A percentile compares a stretch with the other conserved stretches of the same genome.
phyloP scores from a whole-genome alignment of 2,113 vertebrate species.

The Todiramphus chloris region DNA sequence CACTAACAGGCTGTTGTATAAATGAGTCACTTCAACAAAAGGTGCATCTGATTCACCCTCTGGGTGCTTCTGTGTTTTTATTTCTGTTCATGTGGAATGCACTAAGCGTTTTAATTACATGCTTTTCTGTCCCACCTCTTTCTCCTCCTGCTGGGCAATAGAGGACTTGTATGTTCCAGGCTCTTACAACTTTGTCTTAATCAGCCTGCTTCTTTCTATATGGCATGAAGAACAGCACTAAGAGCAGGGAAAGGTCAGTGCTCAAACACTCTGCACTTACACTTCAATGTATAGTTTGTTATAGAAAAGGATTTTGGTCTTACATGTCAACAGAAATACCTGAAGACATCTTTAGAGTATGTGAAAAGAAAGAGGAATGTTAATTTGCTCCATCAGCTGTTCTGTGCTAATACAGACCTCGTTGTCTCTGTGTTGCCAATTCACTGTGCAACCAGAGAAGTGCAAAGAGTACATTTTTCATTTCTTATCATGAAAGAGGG shows the following conservation, averaged over 20 bases:
- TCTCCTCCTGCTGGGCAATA: not conserved
- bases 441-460: not conserved
- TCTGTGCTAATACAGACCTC: not conserved
- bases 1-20: not conserved
- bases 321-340: not conserved
- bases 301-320: not conserved
- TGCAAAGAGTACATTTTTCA: not conserved
- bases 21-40: not conserved
- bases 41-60: not conserved
- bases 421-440: not conserved
- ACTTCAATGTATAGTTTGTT: not conserved
- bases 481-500: not conserved
- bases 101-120: not conserved
- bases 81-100: not conserved
- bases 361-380: not conserved
- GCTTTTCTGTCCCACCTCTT: not conserved
- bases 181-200: not conserved
- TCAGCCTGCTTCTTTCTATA: not conserved
- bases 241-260: not conserved
- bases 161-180: not conserved
- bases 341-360: not conserved
- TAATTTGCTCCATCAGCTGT: not conserved
- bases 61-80: fast-evolving
- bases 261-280: not conserved
- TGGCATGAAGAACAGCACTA: not conserved